Evolutionary conservation across 2,888 invertebrate genomes (phyloP).

Genomic region (Aphrophora alni): DNA sequence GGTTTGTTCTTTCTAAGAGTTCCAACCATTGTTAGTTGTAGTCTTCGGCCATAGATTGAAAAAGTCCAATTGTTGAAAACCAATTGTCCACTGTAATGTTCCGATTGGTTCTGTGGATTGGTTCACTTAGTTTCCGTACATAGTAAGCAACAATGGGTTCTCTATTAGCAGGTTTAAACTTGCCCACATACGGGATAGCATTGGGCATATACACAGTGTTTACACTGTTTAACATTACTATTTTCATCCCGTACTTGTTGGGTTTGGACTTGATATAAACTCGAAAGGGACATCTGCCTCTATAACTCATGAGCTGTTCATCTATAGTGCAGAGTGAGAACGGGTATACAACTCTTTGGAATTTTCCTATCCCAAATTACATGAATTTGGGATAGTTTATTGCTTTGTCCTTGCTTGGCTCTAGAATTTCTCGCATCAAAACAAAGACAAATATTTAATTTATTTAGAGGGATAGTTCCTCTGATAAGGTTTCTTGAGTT

Average conservation of each 20-base stretch:
- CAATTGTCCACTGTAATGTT: conserved; percentile 34
- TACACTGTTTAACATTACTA: conserved; percentile 21
- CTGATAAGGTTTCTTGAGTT: too few species aligned
- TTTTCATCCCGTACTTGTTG: background rate
- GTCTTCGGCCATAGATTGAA: conserved; percentile 10
- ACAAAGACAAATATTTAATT: too few species aligned
- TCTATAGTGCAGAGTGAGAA: conserved; percentile 7
- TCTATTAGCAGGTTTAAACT: background rate
- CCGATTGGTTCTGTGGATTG: conserved; percentile 20
- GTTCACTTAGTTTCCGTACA: conserved; percentile 18
- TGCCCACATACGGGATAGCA: background rate
- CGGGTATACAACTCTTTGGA: too few species aligned
- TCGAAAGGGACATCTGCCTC: conserved; percentile 28
- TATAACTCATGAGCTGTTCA: conserved; percentile 36
- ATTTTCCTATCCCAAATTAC: too few species aligned
- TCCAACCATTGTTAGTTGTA: conserved; percentile 24
- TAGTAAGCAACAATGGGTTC: conserved; percentile 20
- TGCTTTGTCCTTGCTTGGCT: conserved; percentile 26
- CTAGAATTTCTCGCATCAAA: conserved; percentile 39
- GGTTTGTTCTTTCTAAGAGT: conserved; percentile 31
- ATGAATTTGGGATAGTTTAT: conserved; percentile 34
- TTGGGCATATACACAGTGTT: background rate
- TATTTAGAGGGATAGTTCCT: too few species aligned
- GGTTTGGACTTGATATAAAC: conserved; percentile 30
- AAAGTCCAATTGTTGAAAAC: conserved; percentile 28